Evolutionary conservation across 2,888 invertebrate species (phyloP).

Genomic region (Leucophora obtusa): DNA sequence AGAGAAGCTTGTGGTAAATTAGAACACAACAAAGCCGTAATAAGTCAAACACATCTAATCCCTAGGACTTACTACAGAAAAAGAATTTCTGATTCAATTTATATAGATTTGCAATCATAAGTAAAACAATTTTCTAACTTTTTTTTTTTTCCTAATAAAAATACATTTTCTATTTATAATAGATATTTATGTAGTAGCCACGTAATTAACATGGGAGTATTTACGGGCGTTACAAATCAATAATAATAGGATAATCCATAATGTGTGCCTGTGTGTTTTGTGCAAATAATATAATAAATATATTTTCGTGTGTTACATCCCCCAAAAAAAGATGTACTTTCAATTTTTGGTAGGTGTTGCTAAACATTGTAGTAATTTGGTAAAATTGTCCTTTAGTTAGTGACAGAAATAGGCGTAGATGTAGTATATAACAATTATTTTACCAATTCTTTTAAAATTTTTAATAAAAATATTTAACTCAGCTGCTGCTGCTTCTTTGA

Average conservation of each 20-base stretch:
- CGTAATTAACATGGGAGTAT: conserved; percentile 50
- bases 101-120: background rate
- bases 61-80: no score
- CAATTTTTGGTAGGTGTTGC: conserved; percentile 46
- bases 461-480: conserved; percentile 2
- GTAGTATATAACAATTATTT: background rate
- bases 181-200: conserved; percentile 1
- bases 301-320: background rate
- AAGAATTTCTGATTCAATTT: background rate
- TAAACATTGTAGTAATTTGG: conserved; percentile 41
- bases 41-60: no score
- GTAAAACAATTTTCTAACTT: background rate
- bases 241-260: conserved; percentile 29
- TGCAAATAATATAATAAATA: background rate
- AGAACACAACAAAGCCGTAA: no score
- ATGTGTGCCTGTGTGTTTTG: background rate
- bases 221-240: conserved; percentile 45
- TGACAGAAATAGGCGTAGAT: conserved; percentile 44
- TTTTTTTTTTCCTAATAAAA: background rate
- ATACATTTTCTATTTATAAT: background rate
- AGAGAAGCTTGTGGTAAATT: no score
- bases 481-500: background rate
- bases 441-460: conserved; percentile 16
- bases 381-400: conserved; percentile 50
- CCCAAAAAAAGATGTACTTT: background rate